Percentiles rank a stretch among this genome's conserved stretches.
These are phyloP conservation scores for Chaetogeoica ovagalla DNA, from an alignment of 2,888 invertebrate species.

Conservation along the genomic window DNA sequence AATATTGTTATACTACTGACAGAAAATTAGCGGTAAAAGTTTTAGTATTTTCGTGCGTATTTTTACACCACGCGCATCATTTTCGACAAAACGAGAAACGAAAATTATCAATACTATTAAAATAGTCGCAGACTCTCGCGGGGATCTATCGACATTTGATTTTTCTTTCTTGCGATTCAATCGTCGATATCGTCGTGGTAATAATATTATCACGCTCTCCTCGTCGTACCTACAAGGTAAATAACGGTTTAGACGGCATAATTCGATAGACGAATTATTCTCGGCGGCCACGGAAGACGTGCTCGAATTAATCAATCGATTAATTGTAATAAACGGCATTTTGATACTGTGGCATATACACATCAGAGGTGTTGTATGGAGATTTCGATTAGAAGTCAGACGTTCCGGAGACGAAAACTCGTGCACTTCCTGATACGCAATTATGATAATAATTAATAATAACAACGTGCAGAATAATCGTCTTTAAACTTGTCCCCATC, in stretches of 20 bases:
- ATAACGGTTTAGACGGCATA: no score
- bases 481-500: constrained; percentile 35
- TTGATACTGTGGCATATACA: background rate
- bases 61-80: background rate
- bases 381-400: background rate
- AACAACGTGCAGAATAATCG: constrained; percentile 37
- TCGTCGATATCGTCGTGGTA: no score
- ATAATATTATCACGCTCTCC: no score
- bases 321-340: constrained; percentile 18
- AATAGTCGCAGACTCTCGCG: background rate
- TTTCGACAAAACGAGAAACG: background rate
- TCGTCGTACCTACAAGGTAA: no score
- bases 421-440: background rate
- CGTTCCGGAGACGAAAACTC: constrained; percentile 2
- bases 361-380: no score
- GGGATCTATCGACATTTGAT: no score
- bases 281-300: background rate
- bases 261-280: no score
- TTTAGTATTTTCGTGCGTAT: background rate
- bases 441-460: background rate
- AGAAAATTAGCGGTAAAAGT: constrained; percentile 30
- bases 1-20: background rate
- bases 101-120: background rate
- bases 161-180: no score
- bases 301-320: constrained; percentile 9